Conservation (phyloP, 1,140 invertebrate species). For the Asbolus verrucosus region DNA sequence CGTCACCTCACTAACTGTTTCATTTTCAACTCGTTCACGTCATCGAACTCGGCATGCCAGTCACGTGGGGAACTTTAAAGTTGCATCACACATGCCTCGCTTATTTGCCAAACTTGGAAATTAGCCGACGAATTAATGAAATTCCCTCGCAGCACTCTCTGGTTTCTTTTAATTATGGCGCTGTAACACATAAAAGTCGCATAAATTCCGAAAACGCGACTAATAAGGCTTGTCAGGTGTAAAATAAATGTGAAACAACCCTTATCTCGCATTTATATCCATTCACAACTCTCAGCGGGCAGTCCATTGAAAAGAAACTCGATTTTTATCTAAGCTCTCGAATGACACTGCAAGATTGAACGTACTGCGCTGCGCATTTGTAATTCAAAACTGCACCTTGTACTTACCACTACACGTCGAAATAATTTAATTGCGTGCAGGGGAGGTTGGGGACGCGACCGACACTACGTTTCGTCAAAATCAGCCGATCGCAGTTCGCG, state of each 20-base stretch:
- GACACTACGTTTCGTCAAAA: no score
- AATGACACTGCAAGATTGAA: slow-evolving; percentile 26
- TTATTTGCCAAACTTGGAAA: slow-evolving; percentile 12
- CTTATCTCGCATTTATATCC: slow-evolving; percentile 32
- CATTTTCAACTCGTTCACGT: slow-evolving; percentile 45
- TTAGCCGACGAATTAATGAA: not conserved
- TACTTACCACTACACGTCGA: slow-evolving; percentile 4
- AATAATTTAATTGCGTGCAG: slow-evolving; percentile 19
- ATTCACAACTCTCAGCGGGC: slow-evolving; percentile 36
- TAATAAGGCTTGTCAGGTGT: slow-evolving; percentile 33
- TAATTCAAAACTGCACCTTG: slow-evolving; percentile 34
- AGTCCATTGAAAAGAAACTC: slow-evolving; percentile 34
- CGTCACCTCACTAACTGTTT: slow-evolving; percentile 44
- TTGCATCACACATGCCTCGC: not conserved
- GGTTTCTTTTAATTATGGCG: not conserved
- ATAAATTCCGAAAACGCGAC: slow-evolving; percentile 14
- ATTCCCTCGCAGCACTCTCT: not conserved
- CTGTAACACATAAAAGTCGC: not conserved
- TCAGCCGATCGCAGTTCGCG: no score
- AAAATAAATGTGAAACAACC: slow-evolving; percentile 36
- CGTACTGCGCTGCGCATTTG: slow-evolving; percentile 23
- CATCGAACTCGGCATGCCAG: slow-evolving; percentile 23
- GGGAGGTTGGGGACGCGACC: no score
- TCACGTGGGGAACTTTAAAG: slow-evolving; percentile 8
- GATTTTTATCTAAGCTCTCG: slow-evolving; percentile 33